phyloP scores from a whole-genome alignment of 2,797 vertebrate species.

The Pangasius sanitwongsei region DNA sequence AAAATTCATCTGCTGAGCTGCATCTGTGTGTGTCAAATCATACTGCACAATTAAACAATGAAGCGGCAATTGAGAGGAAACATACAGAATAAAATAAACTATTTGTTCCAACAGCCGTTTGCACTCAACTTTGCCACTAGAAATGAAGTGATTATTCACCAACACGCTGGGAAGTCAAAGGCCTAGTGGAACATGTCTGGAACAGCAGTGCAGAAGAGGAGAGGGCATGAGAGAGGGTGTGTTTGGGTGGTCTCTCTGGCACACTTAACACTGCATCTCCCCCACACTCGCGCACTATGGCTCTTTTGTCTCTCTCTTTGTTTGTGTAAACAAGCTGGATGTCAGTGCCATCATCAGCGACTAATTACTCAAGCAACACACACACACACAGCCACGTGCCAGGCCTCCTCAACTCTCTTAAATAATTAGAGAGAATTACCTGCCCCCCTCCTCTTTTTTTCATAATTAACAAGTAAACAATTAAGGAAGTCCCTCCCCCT shows the following conservation, averaged over 20 bases:
- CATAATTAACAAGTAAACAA: constrained; percentile 63
- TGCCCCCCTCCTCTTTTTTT: constrained; percentile 43
- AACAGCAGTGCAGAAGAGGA: constrained; percentile 34
- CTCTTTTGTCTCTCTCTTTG: constrained; percentile 56
- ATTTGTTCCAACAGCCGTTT: constrained; percentile 18
- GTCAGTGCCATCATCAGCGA: constrained; percentile 55
- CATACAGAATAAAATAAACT: constrained; percentile 17
- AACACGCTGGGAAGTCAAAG: constrained; percentile 22
- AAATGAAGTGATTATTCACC: constrained; percentile 31
- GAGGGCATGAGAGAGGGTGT: constrained; percentile 22
- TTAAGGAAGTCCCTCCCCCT: constrained; percentile 53
- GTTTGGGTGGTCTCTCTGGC: constrained; percentile 51
- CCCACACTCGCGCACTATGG: constrained; percentile 31
- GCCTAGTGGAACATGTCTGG: constrained; percentile 22
- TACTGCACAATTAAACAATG: constrained; percentile 22
- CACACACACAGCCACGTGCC: constrained; percentile 53
- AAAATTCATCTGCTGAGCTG: not conserved
- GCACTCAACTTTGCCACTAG: constrained; percentile 22
- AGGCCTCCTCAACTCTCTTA: constrained; percentile 48
- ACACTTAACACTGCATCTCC: constrained; percentile 30
- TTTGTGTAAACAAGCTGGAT: constrained; percentile 62
- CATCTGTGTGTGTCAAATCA: not conserved
- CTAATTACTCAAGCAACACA: constrained; percentile 63
- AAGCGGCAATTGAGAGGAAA: constrained; percentile 4
- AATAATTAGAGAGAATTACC: constrained; percentile 62